phyloP scores from a whole-genome alignment of 2,888 invertebrate genomes.

The Acholoe squamosa region DNA sequence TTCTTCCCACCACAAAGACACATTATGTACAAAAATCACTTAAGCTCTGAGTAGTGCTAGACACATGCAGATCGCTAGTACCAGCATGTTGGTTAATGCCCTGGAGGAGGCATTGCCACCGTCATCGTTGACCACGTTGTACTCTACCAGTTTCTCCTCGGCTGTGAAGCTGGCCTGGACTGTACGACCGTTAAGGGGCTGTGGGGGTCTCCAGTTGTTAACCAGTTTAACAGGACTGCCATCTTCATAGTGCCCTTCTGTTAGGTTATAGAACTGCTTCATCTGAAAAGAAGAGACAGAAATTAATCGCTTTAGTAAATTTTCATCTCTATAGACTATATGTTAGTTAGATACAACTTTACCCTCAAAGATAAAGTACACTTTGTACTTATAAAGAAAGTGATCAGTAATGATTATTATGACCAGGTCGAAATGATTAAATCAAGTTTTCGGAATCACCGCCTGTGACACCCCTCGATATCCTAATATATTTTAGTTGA shows the following conservation, averaged over 20 bases:
- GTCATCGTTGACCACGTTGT: neutral
- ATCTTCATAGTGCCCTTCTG: neutral
- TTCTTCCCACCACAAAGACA: no score
- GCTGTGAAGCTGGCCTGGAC: conserved; percentile 76
- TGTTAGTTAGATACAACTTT: no score
- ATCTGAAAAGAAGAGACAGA: conserved; percentile 42
- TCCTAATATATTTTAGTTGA: no score
- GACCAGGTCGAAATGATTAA: no score
- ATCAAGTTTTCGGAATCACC: no score
- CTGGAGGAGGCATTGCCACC: neutral
- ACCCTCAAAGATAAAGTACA: no score
- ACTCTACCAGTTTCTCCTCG: neutral
- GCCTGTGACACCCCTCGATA: no score
- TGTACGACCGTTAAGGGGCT: conserved; percentile 76
- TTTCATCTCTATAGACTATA: no score
- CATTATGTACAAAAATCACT: no score
- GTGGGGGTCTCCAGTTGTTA: conserved; percentile 79
- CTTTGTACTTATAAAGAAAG: no score
- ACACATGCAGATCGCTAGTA: neutral
- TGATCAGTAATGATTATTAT: no score
- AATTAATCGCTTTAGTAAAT: no score
- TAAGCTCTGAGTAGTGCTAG: neutral
- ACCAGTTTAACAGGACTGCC: conserved; percentile 65
- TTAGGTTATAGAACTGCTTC: conserved; percentile 48
- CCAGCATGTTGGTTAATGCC: neutral